phyloP scores from a whole-genome alignment of 2,888 invertebrate genomes.

The Dendrolimus houi region DNA sequence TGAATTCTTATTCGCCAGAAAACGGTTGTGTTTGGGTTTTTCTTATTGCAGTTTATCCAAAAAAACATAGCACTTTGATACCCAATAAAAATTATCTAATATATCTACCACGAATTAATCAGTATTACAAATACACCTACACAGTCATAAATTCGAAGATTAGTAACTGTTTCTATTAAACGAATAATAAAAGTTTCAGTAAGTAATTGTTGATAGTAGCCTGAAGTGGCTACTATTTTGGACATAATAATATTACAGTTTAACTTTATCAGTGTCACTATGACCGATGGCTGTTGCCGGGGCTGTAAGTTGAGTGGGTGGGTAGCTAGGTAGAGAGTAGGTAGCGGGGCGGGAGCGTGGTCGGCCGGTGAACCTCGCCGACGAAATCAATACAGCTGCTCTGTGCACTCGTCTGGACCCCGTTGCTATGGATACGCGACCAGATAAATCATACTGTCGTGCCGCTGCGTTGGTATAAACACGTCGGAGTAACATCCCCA shows the following conservation, averaged over 20 bases:
- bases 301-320: constrained; percentile 8
- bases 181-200: not conserved
- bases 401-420: constrained; percentile 57
- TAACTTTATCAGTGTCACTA: not conserved
- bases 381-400: constrained; percentile 79
- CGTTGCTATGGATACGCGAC: constrained; percentile 63
- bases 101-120: not conserved
- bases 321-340: constrained; percentile 21
- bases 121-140: not conserved
- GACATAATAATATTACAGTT: too few species aligned
- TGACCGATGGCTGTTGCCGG: constrained; percentile 2
- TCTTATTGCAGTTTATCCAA: too few species aligned
- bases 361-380: constrained; percentile 64
- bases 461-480: constrained; percentile 14
- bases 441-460: constrained; percentile 34
- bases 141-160: not conserved
- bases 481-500: not conserved
- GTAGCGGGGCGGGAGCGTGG: constrained; percentile 30
- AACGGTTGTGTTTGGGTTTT: too few species aligned
- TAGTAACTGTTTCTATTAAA: not conserved
- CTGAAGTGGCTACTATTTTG: too few species aligned
- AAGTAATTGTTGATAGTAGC: not conserved
- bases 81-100: not conserved
- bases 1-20: too few species aligned
- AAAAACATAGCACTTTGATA: too few species aligned